Base-by-base conservation (phyloP, 1,140 invertebrate species). In the Megathymus violae region DNA sequence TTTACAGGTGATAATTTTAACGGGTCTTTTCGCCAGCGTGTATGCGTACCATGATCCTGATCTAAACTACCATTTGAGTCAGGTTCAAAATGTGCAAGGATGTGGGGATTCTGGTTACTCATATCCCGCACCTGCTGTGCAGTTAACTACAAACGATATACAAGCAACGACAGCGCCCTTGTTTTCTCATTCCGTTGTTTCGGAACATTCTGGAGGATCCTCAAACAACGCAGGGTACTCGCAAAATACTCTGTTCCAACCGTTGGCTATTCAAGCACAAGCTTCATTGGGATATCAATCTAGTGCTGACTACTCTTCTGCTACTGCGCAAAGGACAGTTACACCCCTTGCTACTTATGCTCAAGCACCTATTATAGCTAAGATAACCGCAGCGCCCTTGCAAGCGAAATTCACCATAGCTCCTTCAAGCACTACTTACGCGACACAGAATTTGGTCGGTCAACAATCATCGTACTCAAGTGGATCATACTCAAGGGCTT, bases 41-140 rank as follows among this genome's bases (percentile, higher is more conserved):
- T 62, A 77, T 16, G 89, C 85, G 34, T 90, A 90, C 74, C 91
- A 91, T 64, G 91, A 92, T 76, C 90, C 91, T 51, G 91, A 92
- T 64, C 78, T 91, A 15, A 91, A 90, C 66, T 88, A 90, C 54
- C 91, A 91, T 60, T 60, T 91, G n/a, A 82, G 74, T 51, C 79
- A 88, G 73, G 60, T 89, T 41, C 85, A 88, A 70, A 83, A 78
- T 59, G 40, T 66, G 1, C 69, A 83, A 41, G 73, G 80, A 56
- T 91, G 89, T 69, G 79, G 65, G 7, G 64, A 83, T 17, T 54
- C 65, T 13, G 91, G 91, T 3, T 92, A 92, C 68, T 81, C 81
- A 4, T 92, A 92, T 62, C 70, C 85, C 9, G 67, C 82, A 6
- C 91, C 91, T 0, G 43, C 82, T 0, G 62, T 91, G 1, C 89